phyloP scores from a whole-genome alignment of 2,888 invertebrate species.

The Notodonta dromedarius region DNA sequence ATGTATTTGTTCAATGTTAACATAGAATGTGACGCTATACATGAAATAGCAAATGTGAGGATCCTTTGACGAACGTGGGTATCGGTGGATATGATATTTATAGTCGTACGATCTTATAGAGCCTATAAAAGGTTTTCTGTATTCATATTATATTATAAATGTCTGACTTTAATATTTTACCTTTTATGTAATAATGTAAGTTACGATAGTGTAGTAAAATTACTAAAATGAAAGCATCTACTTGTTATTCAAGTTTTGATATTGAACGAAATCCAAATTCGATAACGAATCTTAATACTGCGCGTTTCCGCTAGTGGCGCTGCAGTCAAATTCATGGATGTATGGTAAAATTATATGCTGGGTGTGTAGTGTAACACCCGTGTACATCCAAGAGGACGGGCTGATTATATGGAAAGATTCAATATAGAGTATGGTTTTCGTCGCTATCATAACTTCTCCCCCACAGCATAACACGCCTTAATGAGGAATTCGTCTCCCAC shows the following conservation, averaged over 20 bases:
- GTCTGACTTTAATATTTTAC: background rate
- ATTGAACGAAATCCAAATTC: too few relatives aligned
- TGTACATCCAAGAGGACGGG: too few relatives aligned
- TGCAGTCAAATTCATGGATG: too few relatives aligned
- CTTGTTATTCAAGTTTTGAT: background rate
- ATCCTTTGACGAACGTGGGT: background rate
- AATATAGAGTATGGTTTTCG: too few relatives aligned
- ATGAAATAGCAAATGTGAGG: background rate
- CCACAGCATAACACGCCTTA: too few relatives aligned
- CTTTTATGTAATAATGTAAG: background rate
- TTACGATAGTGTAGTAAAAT: slow-evolving; percentile 2
- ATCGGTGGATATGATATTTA: background rate
- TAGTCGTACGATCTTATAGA: background rate
- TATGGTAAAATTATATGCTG: too few relatives aligned
- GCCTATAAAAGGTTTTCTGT: background rate
- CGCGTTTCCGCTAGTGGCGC: too few relatives aligned
- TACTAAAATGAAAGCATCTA: background rate
- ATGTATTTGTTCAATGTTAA: background rate
- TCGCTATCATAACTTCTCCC: too few relatives aligned
- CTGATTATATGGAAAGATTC: too few relatives aligned
- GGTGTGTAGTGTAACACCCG: too few relatives aligned
- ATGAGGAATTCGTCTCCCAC: too few relatives aligned
- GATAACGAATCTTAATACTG: too few relatives aligned
- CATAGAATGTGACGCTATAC: background rate
- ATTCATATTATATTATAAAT: slow-evolving; percentile 1